These are phyloP conservation scores for Oreochromis grahami DNA, from an alignment of 2,797 vertebrate species.

Conservation along the genomic window DNA sequence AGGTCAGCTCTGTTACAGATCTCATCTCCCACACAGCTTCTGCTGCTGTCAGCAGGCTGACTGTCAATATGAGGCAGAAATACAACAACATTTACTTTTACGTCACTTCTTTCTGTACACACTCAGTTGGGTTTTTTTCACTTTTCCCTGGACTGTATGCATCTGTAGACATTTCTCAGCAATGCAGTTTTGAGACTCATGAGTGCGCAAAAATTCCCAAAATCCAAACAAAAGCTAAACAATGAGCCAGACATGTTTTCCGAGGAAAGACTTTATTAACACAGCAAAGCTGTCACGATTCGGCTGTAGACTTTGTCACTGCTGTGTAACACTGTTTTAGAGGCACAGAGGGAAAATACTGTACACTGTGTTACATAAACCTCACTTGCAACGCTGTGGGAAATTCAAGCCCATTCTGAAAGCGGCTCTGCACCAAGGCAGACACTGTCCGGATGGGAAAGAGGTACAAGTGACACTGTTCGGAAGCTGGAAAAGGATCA, in stretches of 20 bases:
- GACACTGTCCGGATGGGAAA: neutral
- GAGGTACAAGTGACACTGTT: neutral
- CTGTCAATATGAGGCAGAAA: slow-evolving; percentile 24
- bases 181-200: neutral
- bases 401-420: neutral
- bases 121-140: neutral
- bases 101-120: neutral
- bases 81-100: slow-evolving; percentile 10
- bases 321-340: neutral
- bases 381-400: neutral
- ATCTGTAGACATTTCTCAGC: neutral
- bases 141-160: neutral
- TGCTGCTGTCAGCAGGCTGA: slow-evolving; percentile 30
- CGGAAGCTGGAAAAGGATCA: neutral
- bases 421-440: neutral
- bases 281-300: neutral
- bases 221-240: neutral
- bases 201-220: neutral
- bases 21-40: slow-evolving; percentile 46
- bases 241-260: neutral
- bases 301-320: neutral
- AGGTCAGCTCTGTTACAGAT: slow-evolving; percentile 36
- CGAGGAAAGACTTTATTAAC: neutral
- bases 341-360: neutral
- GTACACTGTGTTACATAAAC: neutral